A percentile compares a stretch with the other conserved stretches of the same genome.
phyloP scores from a whole-genome alignment of 2,888 invertebrate species.

The Cyclophora albipunctata region DNA sequence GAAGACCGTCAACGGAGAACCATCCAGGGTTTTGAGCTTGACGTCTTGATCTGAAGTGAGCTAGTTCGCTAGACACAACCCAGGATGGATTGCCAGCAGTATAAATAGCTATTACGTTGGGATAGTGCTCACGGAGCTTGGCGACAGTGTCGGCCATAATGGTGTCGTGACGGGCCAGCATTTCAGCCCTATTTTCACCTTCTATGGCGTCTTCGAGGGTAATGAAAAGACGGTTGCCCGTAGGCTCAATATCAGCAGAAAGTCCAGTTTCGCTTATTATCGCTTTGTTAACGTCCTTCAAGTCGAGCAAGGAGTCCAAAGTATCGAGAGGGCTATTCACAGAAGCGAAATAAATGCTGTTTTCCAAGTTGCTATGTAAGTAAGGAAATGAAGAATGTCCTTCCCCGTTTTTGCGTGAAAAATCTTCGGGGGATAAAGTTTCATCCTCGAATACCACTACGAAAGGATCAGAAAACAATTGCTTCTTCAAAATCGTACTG shows the following conservation, averaged over 20 bases:
- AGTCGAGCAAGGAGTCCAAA: conserved; percentile 66
- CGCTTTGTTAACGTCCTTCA: conserved; percentile 46
- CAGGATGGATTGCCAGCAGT: conserved; percentile 75
- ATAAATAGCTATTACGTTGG: conserved; percentile 72
- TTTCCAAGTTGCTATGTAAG: conserved; percentile 39
- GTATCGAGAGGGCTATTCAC: conserved; percentile 39
- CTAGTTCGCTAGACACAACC: conserved; percentile 30
- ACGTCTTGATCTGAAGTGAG: conserved; percentile 44
- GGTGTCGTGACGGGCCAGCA: conserved; percentile 77
- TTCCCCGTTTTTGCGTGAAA: conserved; percentile 61
- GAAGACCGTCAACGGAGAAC: conserved; percentile 29
- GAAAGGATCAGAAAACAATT: conserved; percentile 48
- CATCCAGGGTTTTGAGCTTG: conserved; percentile 20
- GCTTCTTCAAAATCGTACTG: conserved; percentile 41
- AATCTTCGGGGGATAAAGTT: conserved; percentile 76
- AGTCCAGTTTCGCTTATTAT: conserved; percentile 54
- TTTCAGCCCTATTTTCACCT: conserved; percentile 67
- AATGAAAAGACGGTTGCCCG: conserved; percentile 71
- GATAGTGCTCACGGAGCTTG: conserved; percentile 56
- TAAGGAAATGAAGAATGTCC: conserved; percentile 54
- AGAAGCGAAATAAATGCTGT: too few species aligned
- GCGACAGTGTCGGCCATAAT: conserved; percentile 72
- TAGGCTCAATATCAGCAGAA: conserved; percentile 45
- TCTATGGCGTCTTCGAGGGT: conserved; percentile 75
- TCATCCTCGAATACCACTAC: conserved; percentile 71